phyloP scores from a whole-genome alignment of 2,797 vertebrate genomes.

The Gymnocypris eckloni region DNA sequence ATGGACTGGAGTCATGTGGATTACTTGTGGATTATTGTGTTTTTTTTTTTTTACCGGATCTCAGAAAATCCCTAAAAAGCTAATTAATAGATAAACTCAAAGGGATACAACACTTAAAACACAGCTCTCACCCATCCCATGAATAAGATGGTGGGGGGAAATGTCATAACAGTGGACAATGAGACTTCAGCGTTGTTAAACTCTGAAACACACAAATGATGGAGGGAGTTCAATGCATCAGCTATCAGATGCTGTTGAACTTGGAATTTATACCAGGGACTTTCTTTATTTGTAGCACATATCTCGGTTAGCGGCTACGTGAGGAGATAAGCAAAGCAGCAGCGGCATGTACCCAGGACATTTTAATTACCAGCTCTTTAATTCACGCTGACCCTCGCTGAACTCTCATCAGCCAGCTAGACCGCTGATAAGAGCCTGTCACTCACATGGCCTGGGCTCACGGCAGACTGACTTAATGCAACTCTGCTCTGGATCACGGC shows the following conservation, averaged over 20 bases:
- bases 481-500: neutral
- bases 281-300: slow-evolving; percentile 36
- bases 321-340: slow-evolving; percentile 70
- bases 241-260: slow-evolving; percentile 40
- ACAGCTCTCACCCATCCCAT: neutral
- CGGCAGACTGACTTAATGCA: neutral
- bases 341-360: slow-evolving; percentile 71
- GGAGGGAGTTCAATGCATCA: slow-evolving; percentile 1
- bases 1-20: too few species aligned
- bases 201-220: neutral
- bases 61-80: neutral
- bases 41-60: neutral
- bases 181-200: slow-evolving; percentile 2
- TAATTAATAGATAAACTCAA: neutral
- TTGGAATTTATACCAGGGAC: slow-evolving; percentile 34
- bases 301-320: slow-evolving; percentile 36
- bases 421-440: slow-evolving; percentile 76
- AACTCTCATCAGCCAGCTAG: slow-evolving; percentile 74
- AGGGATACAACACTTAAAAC: slow-evolving; percentile 1
- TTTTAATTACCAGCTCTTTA: slow-evolving; percentile 83
- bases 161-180: slow-evolving; percentile 4
- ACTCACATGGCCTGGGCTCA: slow-evolving; percentile 63
- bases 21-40: too few species aligned
- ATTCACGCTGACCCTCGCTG: slow-evolving; percentile 80
- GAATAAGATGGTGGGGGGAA: slow-evolving; percentile 6